Percentiles rank a stretch among this genome's conserved stretches.
Evolutionary conservation across 1,140 invertebrate genomes (phyloP).

Genomic region (Solenopsis invicta): DNA sequence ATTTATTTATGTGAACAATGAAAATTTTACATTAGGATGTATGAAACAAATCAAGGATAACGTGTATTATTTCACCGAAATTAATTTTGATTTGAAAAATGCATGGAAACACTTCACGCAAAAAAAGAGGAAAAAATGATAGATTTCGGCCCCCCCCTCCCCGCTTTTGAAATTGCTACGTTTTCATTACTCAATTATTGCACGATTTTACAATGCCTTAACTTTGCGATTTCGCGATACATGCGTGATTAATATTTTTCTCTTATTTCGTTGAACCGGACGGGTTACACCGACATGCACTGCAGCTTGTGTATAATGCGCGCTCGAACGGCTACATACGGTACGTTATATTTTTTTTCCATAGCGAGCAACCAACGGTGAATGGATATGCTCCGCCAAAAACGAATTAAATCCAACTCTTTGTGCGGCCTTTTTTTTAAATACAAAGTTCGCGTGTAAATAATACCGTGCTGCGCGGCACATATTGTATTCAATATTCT

Average conservation of each 20-base stretch:
- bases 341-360: constrained; percentile 14
- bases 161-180: constrained; percentile 2
- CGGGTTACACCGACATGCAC: background rate
- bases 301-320: constrained; percentile 54
- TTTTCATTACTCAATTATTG: constrained; percentile 41
- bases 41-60: background rate
- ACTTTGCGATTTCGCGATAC: constrained; percentile 31
- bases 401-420: constrained; percentile 77
- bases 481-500: constrained; percentile 76
- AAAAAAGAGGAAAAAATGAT: background rate
- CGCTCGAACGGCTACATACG: constrained; percentile 1
- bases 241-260: constrained; percentile 38
- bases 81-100: constrained; percentile 21
- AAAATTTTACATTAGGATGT: background rate
- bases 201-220: constrained; percentile 46
- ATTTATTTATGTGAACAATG: background rate
- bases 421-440: constrained; percentile 75
- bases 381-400: constrained; percentile 72
- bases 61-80: constrained; percentile 1
- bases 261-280: constrained; percentile 36
- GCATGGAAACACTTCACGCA: background rate
- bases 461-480: constrained; percentile 68
- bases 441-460: constrained; percentile 76
- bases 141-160: background rate
- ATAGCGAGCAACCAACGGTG: constrained; percentile 27